phyloP scores from a whole-genome alignment of 2,113 vertebrate species.

The Ammodramus savannarum region DNA sequence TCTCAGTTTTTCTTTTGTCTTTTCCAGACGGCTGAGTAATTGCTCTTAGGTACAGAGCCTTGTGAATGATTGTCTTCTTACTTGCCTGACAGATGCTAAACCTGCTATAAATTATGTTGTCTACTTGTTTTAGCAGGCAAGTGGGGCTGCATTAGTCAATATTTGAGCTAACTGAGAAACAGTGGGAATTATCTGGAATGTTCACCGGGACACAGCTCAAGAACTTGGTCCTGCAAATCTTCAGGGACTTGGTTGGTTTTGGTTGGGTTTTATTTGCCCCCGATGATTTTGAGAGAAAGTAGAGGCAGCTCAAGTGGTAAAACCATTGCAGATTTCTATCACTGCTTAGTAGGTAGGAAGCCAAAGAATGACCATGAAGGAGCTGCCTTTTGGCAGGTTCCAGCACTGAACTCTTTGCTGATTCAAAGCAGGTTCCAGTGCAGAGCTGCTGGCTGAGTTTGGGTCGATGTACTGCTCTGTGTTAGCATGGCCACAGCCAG shows the following conservation, averaged over 20 bases:
- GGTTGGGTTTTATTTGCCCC: not conserved
- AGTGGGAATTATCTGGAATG: not conserved
- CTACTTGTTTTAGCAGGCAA: not conserved
- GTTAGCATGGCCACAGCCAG: not conserved
- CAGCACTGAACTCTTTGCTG: not conserved
- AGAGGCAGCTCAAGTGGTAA: not conserved
- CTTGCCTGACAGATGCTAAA: constrained; percentile 42
- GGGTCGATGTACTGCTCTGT: not conserved
- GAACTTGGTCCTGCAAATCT: not conserved
- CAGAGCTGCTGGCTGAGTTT: not conserved
- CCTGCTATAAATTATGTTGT: constrained; percentile 46
- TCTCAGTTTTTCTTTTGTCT: constrained; percentile 27
- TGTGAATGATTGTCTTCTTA: constrained; percentile 30
- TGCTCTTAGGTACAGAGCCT: not conserved
- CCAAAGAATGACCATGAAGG: not conserved
- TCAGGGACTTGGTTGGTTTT: not conserved
- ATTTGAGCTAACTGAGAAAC: not conserved
- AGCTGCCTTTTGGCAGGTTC: not conserved
- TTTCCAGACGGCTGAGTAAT: constrained; percentile 4
- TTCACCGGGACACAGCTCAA: not conserved
- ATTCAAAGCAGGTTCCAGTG: not conserved
- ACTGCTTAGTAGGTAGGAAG: not conserved
- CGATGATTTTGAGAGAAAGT: not conserved
- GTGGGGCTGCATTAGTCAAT: not conserved
- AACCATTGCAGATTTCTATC: not conserved